Evolutionary conservation across 2,113 vertebrate species (phyloP).

Genomic region (Zosterops pallidus): DNA sequence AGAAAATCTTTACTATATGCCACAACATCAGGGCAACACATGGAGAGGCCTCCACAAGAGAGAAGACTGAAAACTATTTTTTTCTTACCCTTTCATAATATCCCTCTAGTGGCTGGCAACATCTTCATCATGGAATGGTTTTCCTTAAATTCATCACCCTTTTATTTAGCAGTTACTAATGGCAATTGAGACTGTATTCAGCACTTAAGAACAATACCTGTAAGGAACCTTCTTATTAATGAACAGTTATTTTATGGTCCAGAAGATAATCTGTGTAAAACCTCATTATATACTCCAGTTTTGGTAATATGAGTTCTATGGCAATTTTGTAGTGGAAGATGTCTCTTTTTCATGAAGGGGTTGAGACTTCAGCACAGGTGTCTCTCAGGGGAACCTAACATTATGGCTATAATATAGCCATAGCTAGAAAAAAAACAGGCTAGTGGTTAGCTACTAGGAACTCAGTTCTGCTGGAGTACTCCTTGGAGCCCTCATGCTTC

Average conservation of each 20-base stretch:
- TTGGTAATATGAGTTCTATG: neutral
- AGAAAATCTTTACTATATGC: neutral
- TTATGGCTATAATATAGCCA: too few relatives aligned
- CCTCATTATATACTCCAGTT: neutral
- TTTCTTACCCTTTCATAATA: neutral
- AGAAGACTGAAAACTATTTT: neutral
- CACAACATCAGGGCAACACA: neutral
- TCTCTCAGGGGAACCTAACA: neutral
- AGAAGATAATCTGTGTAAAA: neutral
- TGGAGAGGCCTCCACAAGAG: neutral
- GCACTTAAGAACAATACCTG: neutral
- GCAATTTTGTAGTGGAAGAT: neutral
- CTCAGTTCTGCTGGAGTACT: accelerated
- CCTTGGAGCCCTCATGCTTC: accelerated
- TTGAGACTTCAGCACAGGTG: neutral
- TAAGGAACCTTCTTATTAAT: neutral
- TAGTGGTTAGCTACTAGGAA: neutral
- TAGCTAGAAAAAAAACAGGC: neutral
- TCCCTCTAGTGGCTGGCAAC: neutral
- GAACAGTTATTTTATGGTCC: neutral
- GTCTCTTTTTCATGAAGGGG: accelerated
- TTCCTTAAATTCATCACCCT: neutral
- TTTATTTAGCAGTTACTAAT: neutral
- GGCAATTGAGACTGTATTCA: accelerated
- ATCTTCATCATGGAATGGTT: neutral